Percentiles rank a stretch among this genome's conserved stretches.
These are phyloP conservation scores for Rhyacichthys aspro DNA, from an alignment of 2,797 vertebrate species.

Conservation along the genomic window DNA sequence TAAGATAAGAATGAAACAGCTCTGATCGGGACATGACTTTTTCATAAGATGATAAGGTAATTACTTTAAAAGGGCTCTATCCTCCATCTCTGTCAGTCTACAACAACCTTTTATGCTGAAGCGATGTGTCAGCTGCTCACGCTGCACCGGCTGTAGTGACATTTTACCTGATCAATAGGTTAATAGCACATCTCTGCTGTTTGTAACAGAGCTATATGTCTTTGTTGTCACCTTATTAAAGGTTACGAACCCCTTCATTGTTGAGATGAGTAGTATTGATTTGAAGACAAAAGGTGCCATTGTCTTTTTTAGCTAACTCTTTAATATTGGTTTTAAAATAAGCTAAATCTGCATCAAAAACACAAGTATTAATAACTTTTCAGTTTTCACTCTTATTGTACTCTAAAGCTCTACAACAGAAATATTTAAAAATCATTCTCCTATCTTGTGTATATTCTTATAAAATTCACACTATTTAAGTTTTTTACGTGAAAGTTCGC, in stretches of 20 bases:
- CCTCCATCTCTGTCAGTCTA: not conserved
- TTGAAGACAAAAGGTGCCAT: not conserved
- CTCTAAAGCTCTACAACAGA: not conserved
- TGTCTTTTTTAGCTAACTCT: too few relatives aligned
- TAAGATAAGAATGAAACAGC: constrained; percentile 3
- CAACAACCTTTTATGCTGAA: constrained; percentile 10
- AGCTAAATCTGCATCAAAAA: too few relatives aligned
- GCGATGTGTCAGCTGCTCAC: not conserved
- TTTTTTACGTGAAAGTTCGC: too few relatives aligned
- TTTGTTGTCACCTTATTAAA: constrained; percentile 18
- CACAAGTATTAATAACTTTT: too few relatives aligned
- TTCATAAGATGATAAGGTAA: constrained; percentile 12
- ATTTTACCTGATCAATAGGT: constrained; percentile 31
- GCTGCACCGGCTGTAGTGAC: constrained; percentile 7
- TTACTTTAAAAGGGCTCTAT: not conserved
- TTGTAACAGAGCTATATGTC: constrained; percentile 3
- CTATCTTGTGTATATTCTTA: not conserved
- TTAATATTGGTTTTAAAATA: too few relatives aligned
- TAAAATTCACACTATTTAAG: too few relatives aligned
- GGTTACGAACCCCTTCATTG: constrained; percentile 16
- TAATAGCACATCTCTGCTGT: constrained; percentile 14
- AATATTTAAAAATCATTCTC: not conserved
- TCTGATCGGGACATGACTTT: not conserved
- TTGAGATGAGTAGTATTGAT: constrained; percentile 12
- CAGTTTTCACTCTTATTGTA: too few relatives aligned